Percentiles rank a stretch among this genome's conserved stretches.
phyloP scores from a whole-genome alignment of 2,888 invertebrate genomes.

The Lacanobia oleracea region DNA sequence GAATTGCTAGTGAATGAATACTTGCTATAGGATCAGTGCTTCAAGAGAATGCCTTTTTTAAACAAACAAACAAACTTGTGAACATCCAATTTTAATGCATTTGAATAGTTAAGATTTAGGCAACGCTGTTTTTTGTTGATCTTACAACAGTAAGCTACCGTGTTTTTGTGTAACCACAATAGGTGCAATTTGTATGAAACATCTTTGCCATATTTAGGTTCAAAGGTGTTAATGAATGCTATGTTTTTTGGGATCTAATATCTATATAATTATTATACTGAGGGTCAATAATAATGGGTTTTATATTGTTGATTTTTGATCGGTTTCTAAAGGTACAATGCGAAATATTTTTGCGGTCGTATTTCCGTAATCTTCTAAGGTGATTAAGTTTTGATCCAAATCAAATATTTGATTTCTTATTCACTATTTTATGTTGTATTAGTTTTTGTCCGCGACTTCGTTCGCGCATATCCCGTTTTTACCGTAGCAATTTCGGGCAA shows the following conservation, averaged over 20 bases:
- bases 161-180: conserved; percentile 30
- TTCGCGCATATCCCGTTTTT: too few species aligned
- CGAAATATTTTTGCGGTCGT: not conserved
- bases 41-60: too few species aligned
- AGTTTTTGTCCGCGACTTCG: too few species aligned
- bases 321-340: not conserved
- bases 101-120: not conserved
- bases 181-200: conserved; percentile 29
- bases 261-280: conserved; percentile 12
- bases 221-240: conserved; percentile 12
- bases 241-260: conserved; percentile 17
- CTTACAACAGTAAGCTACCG: conserved; percentile 32
- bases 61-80: not conserved
- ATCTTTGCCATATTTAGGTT: not conserved
- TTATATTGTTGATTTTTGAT: conserved; percentile 10
- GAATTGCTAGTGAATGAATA: too few species aligned
- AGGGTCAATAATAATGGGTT: conserved; percentile 31
- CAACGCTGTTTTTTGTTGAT: conserved; percentile 26
- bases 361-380: not conserved
- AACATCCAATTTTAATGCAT: not conserved
- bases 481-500: too few species aligned
- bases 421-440: too few species aligned
- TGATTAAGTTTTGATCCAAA: too few species aligned
- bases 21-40: too few species aligned
- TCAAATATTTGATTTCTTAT: too few species aligned